Base-by-base conservation (phyloP, 1,140 invertebrate genomes). In the Dreissena polymorpha region DNA sequence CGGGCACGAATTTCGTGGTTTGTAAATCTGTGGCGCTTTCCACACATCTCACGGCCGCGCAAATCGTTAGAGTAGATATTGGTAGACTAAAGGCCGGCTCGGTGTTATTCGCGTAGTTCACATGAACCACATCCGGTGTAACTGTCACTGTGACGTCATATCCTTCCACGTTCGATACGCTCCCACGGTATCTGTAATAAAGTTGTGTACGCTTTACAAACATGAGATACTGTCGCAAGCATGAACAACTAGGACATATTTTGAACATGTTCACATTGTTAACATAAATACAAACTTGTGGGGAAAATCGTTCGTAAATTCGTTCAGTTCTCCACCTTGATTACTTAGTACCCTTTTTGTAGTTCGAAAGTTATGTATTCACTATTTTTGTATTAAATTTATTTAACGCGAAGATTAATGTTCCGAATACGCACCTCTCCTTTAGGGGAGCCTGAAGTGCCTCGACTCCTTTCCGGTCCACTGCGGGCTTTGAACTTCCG, bases 41-140 rank as follows among this genome's bases (percentile, higher is more conserved):
- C 18, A 89, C 79, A 68, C 87, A 83, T 55, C 88, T 85, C 39
- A 99, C 98, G n/a, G 98, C 98, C 6, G 98, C 98, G 93, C 98
- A 99, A 90, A 99, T 99, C 90, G 99, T 98, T 74, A 99, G 93
- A 51, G 96, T 96, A 88, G 98, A 97, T 82, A 99, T 99, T 0
- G 98, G 98, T 90, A 99, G 99, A 94, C 99, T 99, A 87, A 98
- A 94, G 25, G 99, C 96, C 92, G 97, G 96, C 90, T 98, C 97
- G 70, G 97, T 96, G 92, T 98, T 98, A 92, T 99, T 98, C 2
- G 99, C 97, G 92, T 99, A 99, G 93, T 99, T 98, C 73, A 99
- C 91, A 16, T 99, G 93, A 60, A 99, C 95, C 63, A 98, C 98
- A 91, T 99, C 99, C 78, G 97, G 98, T 97, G 98, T 99, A 29